phyloP scores from a whole-genome alignment of 2,888 invertebrate species.

The Cordilura impudica region DNA sequence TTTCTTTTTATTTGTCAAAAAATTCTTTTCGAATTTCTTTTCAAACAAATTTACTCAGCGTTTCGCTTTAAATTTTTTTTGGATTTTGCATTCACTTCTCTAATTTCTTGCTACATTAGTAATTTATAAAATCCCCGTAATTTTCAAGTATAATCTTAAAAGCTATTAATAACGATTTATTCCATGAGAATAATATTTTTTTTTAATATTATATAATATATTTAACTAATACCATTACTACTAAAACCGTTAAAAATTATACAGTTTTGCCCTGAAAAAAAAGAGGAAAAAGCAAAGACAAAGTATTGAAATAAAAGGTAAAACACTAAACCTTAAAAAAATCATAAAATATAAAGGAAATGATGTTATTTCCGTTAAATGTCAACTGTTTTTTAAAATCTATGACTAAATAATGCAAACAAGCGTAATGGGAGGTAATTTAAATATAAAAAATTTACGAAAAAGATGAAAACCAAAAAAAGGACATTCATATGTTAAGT shows the following conservation, averaged over 20 bases:
- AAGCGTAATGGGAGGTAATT: constrained; percentile 57
- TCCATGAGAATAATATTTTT: not conserved
- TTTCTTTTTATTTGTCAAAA: no score
- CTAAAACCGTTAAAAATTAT: not conserved
- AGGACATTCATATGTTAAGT: constrained; percentile 53
- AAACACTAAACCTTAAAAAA: not conserved
- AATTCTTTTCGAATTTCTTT: no score
- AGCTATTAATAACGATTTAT: not conserved
- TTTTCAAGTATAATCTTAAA: not conserved
- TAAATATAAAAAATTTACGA: constrained; percentile 21
- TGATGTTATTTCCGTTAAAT: constrained; percentile 63
- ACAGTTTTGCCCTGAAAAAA: not conserved
- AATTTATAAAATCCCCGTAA: not conserved
- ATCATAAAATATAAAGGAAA: constrained; percentile 57
- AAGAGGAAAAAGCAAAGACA: not conserved
- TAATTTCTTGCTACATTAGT: no score
- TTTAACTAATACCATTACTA: not conserved
- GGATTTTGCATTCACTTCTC: no score
- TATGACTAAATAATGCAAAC: constrained; percentile 65
- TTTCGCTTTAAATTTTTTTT: no score
- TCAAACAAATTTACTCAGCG: no score
- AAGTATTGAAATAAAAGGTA: not conserved
- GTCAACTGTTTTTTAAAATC: constrained; percentile 62
- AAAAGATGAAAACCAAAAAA: constrained; percentile 8
- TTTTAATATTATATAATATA: not conserved